Conservation (phyloP, 2,797 vertebrate genomes). For the Lithobates sylvaticus region DNA sequence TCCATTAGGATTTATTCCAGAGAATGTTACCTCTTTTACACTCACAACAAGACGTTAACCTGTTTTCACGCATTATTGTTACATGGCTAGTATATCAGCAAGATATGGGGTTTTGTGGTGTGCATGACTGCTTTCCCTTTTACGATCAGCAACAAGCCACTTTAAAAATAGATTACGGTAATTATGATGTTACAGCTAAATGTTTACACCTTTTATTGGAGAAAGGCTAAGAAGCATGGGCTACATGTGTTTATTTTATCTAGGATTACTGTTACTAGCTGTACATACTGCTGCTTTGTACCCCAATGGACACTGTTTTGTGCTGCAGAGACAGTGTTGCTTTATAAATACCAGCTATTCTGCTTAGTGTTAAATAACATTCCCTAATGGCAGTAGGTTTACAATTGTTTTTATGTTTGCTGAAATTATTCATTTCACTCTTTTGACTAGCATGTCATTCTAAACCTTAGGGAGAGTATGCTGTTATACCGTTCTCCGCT, state of each 20-base stretch:
- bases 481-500: not conserved
- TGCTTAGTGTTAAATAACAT: constrained; percentile 10
- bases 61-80: not conserved
- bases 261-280: not conserved
- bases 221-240: not conserved
- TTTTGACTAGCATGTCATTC: not conserved
- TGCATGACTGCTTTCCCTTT: not conserved
- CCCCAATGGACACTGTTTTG: constrained; percentile 1
- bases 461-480: constrained; percentile 9
- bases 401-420: constrained; percentile 9
- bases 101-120: not conserved
- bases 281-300: not conserved
- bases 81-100: not conserved
- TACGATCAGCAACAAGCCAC: not conserved
- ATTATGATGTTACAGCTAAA: not conserved
- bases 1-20: not conserved
- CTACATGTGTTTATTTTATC: not conserved
- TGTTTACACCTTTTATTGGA: not conserved
- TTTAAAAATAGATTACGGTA: not conserved
- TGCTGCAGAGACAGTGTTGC: not conserved
- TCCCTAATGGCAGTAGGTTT: constrained; percentile 7
- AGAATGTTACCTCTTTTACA: not conserved
- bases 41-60: not conserved
- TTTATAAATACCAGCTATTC: not conserved
- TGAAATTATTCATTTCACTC: constrained; percentile 17